phyloP scores from a whole-genome alignment of 2,797 vertebrate genomes.

The Oophaga sylvatica region DNA sequence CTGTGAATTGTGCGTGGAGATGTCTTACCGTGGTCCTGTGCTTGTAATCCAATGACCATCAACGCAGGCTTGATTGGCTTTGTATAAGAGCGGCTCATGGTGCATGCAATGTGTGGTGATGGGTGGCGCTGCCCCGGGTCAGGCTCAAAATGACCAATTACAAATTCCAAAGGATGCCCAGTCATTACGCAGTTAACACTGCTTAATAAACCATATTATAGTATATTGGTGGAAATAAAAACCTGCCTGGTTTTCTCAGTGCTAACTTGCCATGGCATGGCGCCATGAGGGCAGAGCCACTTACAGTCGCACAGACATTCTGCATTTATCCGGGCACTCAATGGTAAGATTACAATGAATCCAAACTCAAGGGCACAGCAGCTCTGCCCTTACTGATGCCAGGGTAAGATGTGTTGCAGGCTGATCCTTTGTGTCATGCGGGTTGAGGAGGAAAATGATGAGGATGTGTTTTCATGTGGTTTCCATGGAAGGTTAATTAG shows the following conservation, averaged over 20 bases:
- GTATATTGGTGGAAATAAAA: constrained; percentile 39
- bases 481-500: constrained; percentile 31
- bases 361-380: constrained; percentile 77
- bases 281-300: constrained; percentile 69
- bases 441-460: constrained; percentile 7
- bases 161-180: background rate
- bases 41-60: background rate
- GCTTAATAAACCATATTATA: background rate
- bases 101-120: background rate
- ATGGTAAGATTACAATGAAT: constrained; percentile 82
- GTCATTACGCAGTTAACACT: background rate
- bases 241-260: background rate
- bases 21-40: background rate
- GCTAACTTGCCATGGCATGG: constrained; percentile 44
- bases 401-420: constrained; percentile 63
- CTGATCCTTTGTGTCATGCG: constrained; percentile 23
- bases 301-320: constrained; percentile 71
- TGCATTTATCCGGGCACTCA: constrained; percentile 73
- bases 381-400: constrained; percentile 70
- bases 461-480: constrained; percentile 16
- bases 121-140: background rate
- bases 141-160: background rate
- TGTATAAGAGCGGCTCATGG: background rate
- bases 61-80: constrained; percentile 2
- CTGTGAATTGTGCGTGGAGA: constrained; percentile 6